These are phyloP conservation scores for Mya arenaria DNA, from an alignment of 1,140 invertebrate genomes.

Conservation along the genomic window DNA sequence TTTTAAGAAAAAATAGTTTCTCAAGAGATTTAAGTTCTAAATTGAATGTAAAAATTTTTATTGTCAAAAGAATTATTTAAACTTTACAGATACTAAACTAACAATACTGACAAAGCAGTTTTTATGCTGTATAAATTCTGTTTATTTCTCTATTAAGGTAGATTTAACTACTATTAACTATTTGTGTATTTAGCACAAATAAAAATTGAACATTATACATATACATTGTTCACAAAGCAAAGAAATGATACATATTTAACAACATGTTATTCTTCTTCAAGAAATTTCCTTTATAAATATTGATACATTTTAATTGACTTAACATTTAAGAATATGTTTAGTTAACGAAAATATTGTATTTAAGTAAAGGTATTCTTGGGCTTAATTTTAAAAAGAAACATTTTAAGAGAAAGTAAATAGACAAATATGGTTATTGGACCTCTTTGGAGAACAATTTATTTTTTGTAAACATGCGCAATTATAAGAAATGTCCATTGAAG, in stretches of 20 bases:
- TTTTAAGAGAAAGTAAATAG: neutral
- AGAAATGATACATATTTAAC: neutral
- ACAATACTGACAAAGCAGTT: neutral
- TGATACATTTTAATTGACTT: slow-evolving; percentile 43
- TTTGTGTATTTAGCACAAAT: neutral
- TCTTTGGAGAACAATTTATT: neutral
- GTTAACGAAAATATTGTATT: slow-evolving; percentile 34
- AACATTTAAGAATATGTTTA: slow-evolving; percentile 27
- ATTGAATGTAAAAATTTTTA: no score
- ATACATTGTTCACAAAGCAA: neutral
- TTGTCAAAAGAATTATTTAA: no score
- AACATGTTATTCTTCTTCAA: neutral
- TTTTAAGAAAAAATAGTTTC: no score
- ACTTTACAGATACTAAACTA: neutral
- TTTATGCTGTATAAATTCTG: neutral
- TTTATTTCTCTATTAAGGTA: neutral
- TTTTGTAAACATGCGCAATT: no score
- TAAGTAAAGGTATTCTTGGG: neutral
- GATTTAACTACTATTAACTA: neutral
- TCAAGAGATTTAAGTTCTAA: no score
- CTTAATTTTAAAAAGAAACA: neutral
- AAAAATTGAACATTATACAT: neutral
- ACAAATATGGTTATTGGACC: neutral
- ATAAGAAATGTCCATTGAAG: no score
- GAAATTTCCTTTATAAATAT: slow-evolving; percentile 48